Evolutionary conservation across 2,797 vertebrate genomes (phyloP), one percentile per base, ranked within the genome.

Genomic region (Macropodus opercularis): DNA sequence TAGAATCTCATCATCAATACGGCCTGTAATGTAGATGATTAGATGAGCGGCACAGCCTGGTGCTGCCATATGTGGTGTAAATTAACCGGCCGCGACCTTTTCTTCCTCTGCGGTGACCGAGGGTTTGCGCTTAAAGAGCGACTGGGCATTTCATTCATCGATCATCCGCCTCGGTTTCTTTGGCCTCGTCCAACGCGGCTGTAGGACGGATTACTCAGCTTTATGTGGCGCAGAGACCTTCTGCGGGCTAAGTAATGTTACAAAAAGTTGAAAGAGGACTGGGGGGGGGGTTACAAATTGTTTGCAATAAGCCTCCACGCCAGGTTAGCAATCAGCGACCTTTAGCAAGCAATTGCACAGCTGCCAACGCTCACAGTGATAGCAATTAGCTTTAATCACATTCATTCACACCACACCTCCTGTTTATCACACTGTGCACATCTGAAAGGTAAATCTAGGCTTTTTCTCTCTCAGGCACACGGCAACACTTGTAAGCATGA

Each of bases 211-310:
- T n/a, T n/a, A n/a, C n/a, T n/a, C n/a, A n/a, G n/a, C n/a, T n/a
- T n/a, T n/a, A n/a, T n/a, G n/a, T n/a, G n/a, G n/a, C n/a, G n/a
- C n/a, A n/a, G n/a, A n/a, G n/a, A n/a, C n/a, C n/a, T n/a, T n/a
- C n/a, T n/a, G n/a, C n/a, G n/a, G n/a, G n/a, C n/a, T n/a, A n/a
- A n/a, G 63, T 60, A 61, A 63, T 53, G 34, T 75, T 67, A 74
- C 69, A 57, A 56, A 68, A 79, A 72, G 39, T 55, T 66, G 62
- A 80, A 78, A 62, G 71, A 70, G 61, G 66, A 70, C 46, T n/a
- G n/a, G n/a, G n/a, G n/a, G n/a, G 47, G 53, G 53, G 44, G 65
- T 42, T 68, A 75, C 74, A 71, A 75, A 84, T 76, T 72, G 63
- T 67, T 49, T 1, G 43, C 74, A 69, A 70, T 79, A 76, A 65